Conservation (phyloP, 1,140 invertebrate species). For the Lasioglossum albipes region DNA sequence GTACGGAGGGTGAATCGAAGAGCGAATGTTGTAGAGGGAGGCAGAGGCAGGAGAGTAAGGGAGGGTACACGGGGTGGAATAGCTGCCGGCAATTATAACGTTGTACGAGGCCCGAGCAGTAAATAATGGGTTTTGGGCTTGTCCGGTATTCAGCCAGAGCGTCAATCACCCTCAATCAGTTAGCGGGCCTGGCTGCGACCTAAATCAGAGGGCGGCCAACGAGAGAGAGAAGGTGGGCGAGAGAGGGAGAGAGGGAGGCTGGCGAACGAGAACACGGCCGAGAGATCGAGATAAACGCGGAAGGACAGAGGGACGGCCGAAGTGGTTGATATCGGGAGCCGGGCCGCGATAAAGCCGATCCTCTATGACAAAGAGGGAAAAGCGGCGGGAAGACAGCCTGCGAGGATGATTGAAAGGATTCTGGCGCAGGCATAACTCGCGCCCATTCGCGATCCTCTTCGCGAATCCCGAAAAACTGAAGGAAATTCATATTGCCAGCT, state of each 20-base stretch:
- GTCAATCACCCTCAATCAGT: slow-evolving; percentile 79
- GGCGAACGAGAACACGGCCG: slow-evolving; percentile 47
- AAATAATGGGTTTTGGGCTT: slow-evolving; percentile 77
- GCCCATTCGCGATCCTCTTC: neutral
- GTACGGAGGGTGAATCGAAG: slow-evolving; percentile 22
- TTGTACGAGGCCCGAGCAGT: slow-evolving; percentile 70
- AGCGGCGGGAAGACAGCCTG: slow-evolving; percentile 18
- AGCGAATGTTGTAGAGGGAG: neutral
- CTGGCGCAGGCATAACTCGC: neutral
- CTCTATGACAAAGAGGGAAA: slow-evolving; percentile 55
- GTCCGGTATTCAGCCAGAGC: slow-evolving; percentile 75
- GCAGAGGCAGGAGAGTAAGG: slow-evolving; percentile 8
- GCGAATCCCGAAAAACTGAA: too few species aligned
- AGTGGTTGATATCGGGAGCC: slow-evolving; percentile 41
- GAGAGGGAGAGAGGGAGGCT: slow-evolving; percentile 54
- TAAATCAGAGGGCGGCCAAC: slow-evolving; percentile 72
- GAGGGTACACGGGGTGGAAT: slow-evolving; percentile 60
- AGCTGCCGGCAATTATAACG: slow-evolving; percentile 76
- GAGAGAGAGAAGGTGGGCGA: slow-evolving; percentile 54
- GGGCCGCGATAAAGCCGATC: slow-evolving; percentile 49
- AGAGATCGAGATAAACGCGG: slow-evolving; percentile 51
- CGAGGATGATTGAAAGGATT: slow-evolving; percentile 18
- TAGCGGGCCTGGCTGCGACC: slow-evolving; percentile 70
- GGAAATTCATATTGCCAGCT: too few species aligned
- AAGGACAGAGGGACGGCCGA: slow-evolving; percentile 45